Evolutionary conservation across 1,140 invertebrate genomes (phyloP), one percentile per base, ranked within the genome.

Genomic region (Battus philenor): DNA sequence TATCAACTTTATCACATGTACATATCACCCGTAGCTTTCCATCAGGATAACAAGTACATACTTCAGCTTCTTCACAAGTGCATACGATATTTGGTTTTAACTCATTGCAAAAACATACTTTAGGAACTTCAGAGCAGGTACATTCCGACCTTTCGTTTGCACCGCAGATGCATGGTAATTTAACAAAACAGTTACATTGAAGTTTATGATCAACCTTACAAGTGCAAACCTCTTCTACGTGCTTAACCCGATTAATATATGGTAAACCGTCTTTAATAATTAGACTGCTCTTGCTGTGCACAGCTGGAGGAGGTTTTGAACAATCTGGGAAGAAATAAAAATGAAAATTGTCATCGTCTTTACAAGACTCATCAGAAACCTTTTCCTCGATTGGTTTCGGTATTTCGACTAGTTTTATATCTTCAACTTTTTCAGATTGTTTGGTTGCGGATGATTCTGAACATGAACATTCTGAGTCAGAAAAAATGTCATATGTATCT

Each of bases 251-350:
- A 57, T 86, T 86, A 16, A 84, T 56, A 55, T 71, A 48, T 11
- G 81, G 83, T 36, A 86, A 41, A 10, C 78, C 81, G 57, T 84
- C 53, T 12, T 64, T 58, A 34, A 73, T 47, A 12, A 84, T 59
- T 24, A 85, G 12, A 41, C 69, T 85, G 20, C 47, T 60, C 51
- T 68, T 62, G 30, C 70, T 74, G 29, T 71, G 46, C 46, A 47
- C 44, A 10, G 31, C 18, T 16, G 58, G 46, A 17, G 38, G 17
- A n/a, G 66, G 52, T 45, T 81, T 78, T 31, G 45, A 53, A 31
- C 77, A 82, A 44, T 85, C 74, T 4, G 81, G 68, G 39, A 78
- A 86, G 43, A 86, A 86, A 53, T 73, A 86, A 45, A 76, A 78
- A 49, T 77, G 67, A 59, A 84, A 86, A 61, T 86, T 72, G 27